Evolutionary conservation across 2,888 invertebrate species (phyloP), one percentile per base, ranked within the genome.

Genomic region (Sarcophaga rosellei): DNA sequence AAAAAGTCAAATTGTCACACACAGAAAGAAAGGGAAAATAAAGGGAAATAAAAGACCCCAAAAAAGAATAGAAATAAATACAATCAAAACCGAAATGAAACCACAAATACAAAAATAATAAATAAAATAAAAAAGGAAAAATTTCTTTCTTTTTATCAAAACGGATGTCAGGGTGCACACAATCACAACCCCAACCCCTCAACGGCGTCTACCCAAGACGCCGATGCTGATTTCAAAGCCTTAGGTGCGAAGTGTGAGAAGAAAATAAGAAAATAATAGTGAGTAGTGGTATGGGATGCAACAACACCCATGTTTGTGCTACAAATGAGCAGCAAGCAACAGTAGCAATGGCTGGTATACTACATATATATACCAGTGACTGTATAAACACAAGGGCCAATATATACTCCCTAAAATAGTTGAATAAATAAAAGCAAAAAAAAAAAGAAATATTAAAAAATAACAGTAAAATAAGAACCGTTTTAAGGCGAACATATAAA

Each of bases 141-240:
- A 87, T 87, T 84, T 91, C 91, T 91, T 90, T 91, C 91, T 91
- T 91, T 91, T 91, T 91, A 91, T 91, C 91, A 88, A 88, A 91
- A 85, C 91, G 91, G 91, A 91, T 90, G 91, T 90, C 89, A 90
- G 90, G 89, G 91, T 90, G 91, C 90, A 88, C 89, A 88, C 11
- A 1, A 10, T 35, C 35, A 35, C 35, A 35, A 10, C 35, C 10
- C 35, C 35, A 35, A 10, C 35, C 10, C 35, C 8, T 10, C 8
- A 35, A 47, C 11, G 1, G 0, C 21, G 1, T n/a, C 62, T 17
- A 21, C 15, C 25, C 74, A 20, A 53, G 66, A 25, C 66, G 89
- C 89, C 89, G 86, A 89, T 90, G 89, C 86, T 88, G 87, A 87
- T 12, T 6, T n/a, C 44, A 57, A 57, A 57, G 63, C 65, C 45